A percentile compares a stretch with the other conserved stretches of the same genome.
Conservation (phyloP, 1,140 invertebrate species). For the Thaumetopoea pityocampa region DNA sequence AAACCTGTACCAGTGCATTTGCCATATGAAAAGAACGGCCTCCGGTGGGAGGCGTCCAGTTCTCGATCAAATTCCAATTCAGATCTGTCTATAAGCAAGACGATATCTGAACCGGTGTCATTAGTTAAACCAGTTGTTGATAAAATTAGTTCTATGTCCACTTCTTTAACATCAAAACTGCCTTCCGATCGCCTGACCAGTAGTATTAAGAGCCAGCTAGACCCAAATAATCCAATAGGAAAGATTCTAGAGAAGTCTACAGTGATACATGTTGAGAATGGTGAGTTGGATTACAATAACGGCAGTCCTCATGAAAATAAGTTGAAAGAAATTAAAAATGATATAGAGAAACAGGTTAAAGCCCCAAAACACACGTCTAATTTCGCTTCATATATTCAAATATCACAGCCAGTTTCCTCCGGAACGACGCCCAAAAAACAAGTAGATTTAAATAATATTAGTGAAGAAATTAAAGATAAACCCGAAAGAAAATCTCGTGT, state of each 20-base stretch:
- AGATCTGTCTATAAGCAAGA: slow-evolving; percentile 65
- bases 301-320: slow-evolving; percentile 38
- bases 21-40: slow-evolving; percentile 63
- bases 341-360: slow-evolving; percentile 68
- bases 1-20: slow-evolving; percentile 66
- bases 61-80: slow-evolving; percentile 62
- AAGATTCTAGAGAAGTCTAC: slow-evolving; percentile 74
- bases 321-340: slow-evolving; percentile 58
- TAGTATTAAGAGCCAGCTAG: slow-evolving; percentile 67
- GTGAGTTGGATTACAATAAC: slow-evolving; percentile 49
- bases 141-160: slow-evolving; percentile 50
- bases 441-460: slow-evolving; percentile 28
- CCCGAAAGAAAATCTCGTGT: slow-evolving; percentile 32
- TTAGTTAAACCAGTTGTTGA: slow-evolving; percentile 50
- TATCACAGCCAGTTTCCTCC: slow-evolving; percentile 61
- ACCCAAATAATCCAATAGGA: slow-evolving; percentile 70
- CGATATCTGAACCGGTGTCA: slow-evolving; percentile 62
- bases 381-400: slow-evolving; percentile 78
- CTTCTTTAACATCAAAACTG: slow-evolving; percentile 48
- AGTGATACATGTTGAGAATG: slow-evolving; percentile 67
- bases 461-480: slow-evolving; percentile 25
- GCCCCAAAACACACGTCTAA: slow-evolving; percentile 71
- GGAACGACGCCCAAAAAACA: slow-evolving; percentile 40
- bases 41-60: slow-evolving; percentile 56
- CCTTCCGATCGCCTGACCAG: slow-evolving; percentile 57